Percentiles rank a stretch among this genome's conserved stretches.
Evolutionary conservation across 2,113 vertebrate genomes (phyloP).

Genomic region (Illadopsis cleaveri): DNA sequence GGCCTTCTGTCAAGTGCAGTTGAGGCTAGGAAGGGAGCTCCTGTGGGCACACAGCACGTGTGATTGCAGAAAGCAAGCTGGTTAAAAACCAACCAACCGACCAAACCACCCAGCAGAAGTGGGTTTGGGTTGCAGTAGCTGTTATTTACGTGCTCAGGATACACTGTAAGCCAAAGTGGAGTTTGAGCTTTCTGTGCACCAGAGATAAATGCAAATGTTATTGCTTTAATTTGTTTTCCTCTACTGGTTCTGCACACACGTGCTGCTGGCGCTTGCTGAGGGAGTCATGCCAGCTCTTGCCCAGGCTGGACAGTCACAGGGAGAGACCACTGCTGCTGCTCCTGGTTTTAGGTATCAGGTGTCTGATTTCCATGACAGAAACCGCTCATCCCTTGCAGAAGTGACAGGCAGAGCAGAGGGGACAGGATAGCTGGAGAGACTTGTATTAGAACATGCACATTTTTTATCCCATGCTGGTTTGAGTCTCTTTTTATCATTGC

Average conservation of each 20-base stretch:
- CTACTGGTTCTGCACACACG: fast-evolving
- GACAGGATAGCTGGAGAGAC: neutral
- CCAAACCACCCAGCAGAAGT: neutral
- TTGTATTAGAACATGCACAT: neutral
- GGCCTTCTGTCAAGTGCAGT: neutral
- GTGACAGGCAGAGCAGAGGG: neutral
- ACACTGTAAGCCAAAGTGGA: neutral
- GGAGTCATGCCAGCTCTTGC: neutral
- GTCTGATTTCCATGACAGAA: constrained; percentile 11
- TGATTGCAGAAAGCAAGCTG: neutral
- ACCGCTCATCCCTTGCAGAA: neutral
- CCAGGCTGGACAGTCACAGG: neutral
- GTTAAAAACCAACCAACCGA: neutral
- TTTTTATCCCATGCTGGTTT: neutral
- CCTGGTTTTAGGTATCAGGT: neutral
- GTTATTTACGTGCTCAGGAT: neutral
- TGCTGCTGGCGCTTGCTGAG: neutral
- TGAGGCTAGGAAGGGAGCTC: neutral
- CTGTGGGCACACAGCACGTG: neutral
- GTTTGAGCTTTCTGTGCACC: neutral
- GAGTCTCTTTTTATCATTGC: neutral
- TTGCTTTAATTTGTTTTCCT: neutral
- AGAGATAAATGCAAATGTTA: neutral
- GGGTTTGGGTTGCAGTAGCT: neutral
- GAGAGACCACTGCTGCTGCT: neutral